phyloP scores from a whole-genome alignment of 2,888 invertebrate genomes.

The Ornithoptera priamus region DNA sequence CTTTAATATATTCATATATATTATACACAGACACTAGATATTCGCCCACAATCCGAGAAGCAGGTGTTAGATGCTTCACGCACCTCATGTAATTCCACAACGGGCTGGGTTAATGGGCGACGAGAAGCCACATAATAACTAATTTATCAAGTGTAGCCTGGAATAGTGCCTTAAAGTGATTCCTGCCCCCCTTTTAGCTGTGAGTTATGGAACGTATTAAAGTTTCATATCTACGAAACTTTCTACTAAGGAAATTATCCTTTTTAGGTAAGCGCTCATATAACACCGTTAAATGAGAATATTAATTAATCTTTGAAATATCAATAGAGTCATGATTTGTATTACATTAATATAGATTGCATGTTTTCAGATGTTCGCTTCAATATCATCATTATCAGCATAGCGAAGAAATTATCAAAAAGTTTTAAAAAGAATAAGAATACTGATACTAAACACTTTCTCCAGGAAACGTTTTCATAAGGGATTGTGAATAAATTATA shows the following conservation, averaged over 20 bases:
- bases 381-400: neutral
- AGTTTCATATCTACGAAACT: conserved; percentile 13
- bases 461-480: too few species aligned
- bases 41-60: neutral
- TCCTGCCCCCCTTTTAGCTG: conserved; percentile 11
- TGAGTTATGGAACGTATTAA: conserved; percentile 12
- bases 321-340: neutral
- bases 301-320: neutral
- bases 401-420: too few species aligned
- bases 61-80: conserved; percentile 13
- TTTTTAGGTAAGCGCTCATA: neutral
- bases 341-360: neutral
- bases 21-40: neutral
- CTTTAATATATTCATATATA: neutral
- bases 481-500: neutral
- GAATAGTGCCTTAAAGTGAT: conserved; percentile 14
- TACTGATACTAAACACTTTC: too few species aligned
- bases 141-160: conserved; percentile 22
- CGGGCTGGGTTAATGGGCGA: conserved; percentile 12
- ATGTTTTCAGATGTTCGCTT: neutral
- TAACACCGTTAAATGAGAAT: neutral
- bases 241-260: neutral
- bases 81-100: conserved; percentile 6
- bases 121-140: conserved; percentile 18
- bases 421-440: too few species aligned